Percentiles rank a stretch among this genome's conserved stretches.
Evolutionary conservation across 2,797 vertebrate species (phyloP).

Genomic region (Enteromius trimaculatus): DNA sequence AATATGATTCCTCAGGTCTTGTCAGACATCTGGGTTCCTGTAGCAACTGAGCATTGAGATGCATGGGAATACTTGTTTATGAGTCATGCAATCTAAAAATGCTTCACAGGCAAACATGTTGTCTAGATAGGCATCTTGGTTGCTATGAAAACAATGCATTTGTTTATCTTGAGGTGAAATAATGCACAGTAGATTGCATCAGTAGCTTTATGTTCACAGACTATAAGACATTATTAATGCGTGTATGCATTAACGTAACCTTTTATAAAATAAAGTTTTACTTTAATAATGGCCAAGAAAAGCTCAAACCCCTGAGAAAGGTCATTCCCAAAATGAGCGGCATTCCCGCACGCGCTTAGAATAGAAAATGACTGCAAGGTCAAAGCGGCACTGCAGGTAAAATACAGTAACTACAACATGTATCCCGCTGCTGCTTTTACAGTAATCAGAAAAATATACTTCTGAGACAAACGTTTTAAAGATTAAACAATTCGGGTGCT

Average conservation of each 20-base stretch:
- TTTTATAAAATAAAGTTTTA: neutral
- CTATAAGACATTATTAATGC: neutral
- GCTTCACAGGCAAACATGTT: neutral
- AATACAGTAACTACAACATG: neutral
- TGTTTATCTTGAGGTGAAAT: neutral
- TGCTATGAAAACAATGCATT: neutral
- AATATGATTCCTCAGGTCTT: neutral
- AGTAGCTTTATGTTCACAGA: neutral
- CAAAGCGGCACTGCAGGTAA: conserved; percentile 7
- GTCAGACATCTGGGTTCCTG: neutral
- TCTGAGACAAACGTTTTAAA: neutral
- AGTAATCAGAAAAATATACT: neutral
- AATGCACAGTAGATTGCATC: neutral
- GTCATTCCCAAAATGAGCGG: conserved; percentile 26
- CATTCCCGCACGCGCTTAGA: conserved; percentile 34
- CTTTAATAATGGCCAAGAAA: neutral
- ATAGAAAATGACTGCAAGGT: conserved; percentile 42
- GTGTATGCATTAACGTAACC: neutral
- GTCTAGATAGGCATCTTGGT: neutral
- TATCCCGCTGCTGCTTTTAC: neutral
- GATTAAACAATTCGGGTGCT: neutral
- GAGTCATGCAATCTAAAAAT: neutral
- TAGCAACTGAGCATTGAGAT: neutral
- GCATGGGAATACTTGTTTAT: neutral
- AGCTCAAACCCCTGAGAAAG: neutral